Percentiles rank a stretch among this genome's conserved stretches.
Evolutionary conservation across 1,140 invertebrate genomes (phyloP).

Genomic region (Gryon sp.): DNA sequence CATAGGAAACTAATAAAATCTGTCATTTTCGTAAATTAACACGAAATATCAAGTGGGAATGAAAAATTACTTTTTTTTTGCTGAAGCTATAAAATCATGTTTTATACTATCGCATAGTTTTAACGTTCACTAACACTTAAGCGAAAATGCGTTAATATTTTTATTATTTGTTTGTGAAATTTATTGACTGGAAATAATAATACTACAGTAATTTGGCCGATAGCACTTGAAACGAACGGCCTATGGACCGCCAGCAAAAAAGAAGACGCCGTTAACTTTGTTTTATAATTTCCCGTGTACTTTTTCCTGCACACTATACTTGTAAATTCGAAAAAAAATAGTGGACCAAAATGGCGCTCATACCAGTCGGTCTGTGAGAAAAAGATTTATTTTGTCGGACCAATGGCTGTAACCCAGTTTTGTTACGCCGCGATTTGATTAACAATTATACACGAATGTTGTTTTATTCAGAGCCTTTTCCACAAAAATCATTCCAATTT

Average conservation of each 20-base stretch:
- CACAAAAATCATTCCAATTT: not conserved
- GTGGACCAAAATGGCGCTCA: conserved; percentile 1
- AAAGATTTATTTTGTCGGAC: conserved; percentile 30
- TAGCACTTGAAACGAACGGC: conserved; percentile 8
- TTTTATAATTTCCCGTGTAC: conserved; percentile 23
- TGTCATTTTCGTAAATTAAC: too few species aligned
- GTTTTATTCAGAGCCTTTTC: conserved; percentile 9
- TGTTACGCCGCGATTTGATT: conserved; percentile 32
- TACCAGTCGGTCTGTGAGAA: conserved; percentile 8
- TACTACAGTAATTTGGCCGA: conserved; percentile 28
- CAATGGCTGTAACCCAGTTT: conserved; percentile 40
- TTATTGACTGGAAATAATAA: conserved; percentile 29
- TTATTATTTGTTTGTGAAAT: not conserved
- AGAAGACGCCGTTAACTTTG: conserved; percentile 16
- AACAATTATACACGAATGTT: conserved; percentile 32
- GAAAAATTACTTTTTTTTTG: too few species aligned
- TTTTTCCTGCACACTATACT: conserved; percentile 32
- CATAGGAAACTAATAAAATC: too few species aligned
- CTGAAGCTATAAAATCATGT: too few species aligned
- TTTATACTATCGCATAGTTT: not conserved
- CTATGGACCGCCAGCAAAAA: conserved; percentile 14
- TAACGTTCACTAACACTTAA: not conserved
- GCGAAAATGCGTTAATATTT: not conserved
- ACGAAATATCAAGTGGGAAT: too few species aligned
- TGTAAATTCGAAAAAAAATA: conserved; percentile 34